These are phyloP conservation scores for Ernsta delagoae DNA, from an alignment of 2,888 invertebrate species.

Conservation along the genomic window DNA sequence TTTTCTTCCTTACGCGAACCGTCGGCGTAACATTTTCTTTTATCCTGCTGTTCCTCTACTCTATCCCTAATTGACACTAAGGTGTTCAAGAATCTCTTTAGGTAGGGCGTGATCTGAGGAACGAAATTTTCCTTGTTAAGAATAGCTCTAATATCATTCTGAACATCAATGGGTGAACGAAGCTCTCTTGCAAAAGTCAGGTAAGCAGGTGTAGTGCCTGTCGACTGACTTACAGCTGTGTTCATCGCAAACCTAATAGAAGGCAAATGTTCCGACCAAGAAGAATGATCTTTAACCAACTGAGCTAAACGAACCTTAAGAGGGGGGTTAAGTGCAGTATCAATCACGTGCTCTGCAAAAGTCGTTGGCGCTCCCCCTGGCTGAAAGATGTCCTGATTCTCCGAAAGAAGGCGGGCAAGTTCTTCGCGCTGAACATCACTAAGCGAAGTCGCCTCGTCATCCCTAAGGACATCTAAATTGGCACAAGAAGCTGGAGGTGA, in stretches of 20 bases:
- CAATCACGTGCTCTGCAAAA: too few species aligned
- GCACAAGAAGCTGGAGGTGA: constrained; percentile 16
- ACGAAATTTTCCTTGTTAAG: not conserved
- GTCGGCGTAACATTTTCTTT: not conserved
- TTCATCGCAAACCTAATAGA: constrained; percentile 9
- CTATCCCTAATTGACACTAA: constrained; percentile 1
- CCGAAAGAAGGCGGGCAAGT: constrained; percentile 16
- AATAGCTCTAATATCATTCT: constrained; percentile 5
- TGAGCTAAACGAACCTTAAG: not conserved
- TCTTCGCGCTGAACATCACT: constrained; percentile 7
- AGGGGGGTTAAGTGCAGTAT: too few species aligned
- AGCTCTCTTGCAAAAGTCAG: constrained; percentile 1
- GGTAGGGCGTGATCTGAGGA: not conserved
- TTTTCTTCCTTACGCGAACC: not conserved
- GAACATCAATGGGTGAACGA: constrained; percentile 4
- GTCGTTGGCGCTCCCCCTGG: not conserved
- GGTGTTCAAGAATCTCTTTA: not conserved
- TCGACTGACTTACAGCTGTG: not conserved
- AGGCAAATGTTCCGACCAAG: constrained; percentile 2
- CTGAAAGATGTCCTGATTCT: constrained; percentile 13
- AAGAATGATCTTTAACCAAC: not conserved
- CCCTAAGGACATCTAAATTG: constrained; percentile 15
- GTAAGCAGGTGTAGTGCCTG: not conserved
- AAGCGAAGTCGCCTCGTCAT: constrained; percentile 22
- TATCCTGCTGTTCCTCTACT: not conserved